Percentiles rank a stretch among this genome's conserved stretches.
Conservation (phyloP, 2,113 vertebrate genomes). For the Prunella fulvescens region DNA sequence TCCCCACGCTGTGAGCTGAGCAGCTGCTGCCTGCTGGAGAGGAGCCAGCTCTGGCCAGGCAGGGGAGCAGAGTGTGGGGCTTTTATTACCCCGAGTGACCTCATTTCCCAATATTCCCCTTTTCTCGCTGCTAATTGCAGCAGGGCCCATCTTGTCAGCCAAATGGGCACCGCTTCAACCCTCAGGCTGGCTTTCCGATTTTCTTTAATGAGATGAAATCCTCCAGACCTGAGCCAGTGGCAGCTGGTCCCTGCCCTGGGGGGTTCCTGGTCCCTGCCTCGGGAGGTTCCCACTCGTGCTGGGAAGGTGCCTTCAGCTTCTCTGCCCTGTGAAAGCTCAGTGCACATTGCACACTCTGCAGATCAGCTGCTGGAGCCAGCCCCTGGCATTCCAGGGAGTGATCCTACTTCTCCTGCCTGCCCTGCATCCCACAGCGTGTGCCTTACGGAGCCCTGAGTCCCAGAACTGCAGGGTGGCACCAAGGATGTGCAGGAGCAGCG, state of each 20-base stretch:
- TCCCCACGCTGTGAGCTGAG: neutral
- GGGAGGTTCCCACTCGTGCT: neutral
- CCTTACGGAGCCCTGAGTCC: rapidly evolving
- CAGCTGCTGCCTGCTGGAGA: neutral
- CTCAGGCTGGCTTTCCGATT: neutral
- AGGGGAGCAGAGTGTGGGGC: neutral
- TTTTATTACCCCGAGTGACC: constrained; percentile 42
- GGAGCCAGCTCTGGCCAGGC: neutral
- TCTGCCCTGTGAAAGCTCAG: neutral
- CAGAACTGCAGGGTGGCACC: neutral
- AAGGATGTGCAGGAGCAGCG: rapidly evolving
- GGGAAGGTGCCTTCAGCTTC: neutral
- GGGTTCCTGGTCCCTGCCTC: neutral
- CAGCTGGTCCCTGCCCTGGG: neutral
- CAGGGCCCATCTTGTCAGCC: neutral
- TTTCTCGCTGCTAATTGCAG: constrained; percentile 7
- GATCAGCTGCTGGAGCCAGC: neutral
- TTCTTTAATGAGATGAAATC: constrained; percentile 25
- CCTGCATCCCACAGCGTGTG: neutral
- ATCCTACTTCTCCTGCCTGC: rapidly evolving
- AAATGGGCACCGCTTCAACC: constrained; percentile 12
- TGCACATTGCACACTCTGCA: rapidly evolving
- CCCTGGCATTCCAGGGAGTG: neutral
- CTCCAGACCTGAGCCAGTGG: neutral
- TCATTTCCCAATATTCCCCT: constrained; percentile 32